Conservation (phyloP, 2,888 invertebrate species). For the Eilema caniola region DNA sequence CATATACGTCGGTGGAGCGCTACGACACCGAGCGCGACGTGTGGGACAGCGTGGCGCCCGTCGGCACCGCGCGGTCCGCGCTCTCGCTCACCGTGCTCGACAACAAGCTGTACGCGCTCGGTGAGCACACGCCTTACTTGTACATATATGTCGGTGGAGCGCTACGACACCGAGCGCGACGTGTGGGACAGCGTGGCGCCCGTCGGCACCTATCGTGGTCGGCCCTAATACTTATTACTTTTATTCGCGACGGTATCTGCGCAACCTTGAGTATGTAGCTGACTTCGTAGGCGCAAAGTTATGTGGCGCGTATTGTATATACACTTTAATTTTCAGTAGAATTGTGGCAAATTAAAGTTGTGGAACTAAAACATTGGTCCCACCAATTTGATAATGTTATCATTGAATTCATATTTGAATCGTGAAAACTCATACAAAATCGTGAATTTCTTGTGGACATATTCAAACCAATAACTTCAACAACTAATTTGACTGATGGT, state of each 20-base stretch:
- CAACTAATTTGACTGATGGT: neutral
- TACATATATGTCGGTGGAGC: conserved; percentile 96
- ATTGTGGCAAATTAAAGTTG: too few species aligned
- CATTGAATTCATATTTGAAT: too few species aligned
- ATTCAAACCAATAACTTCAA: neutral
- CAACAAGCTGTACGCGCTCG: conserved; percentile 95
- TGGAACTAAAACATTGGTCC: too few species aligned
- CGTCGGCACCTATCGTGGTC: conserved; percentile 94
- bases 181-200: conserved; percentile 92
- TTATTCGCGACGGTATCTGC: too few species aligned
- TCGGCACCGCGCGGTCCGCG: conserved; percentile 94
- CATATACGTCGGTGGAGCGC: conserved; percentile 94
- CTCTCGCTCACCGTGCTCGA: conserved; percentile 95
- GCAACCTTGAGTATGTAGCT: too few species aligned
- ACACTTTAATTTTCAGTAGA: too few species aligned
- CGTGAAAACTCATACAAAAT: neutral
- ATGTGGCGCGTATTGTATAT: too few species aligned
- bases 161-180: conserved; percentile 94
- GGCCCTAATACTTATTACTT: too few species aligned
- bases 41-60: conserved; percentile 93
- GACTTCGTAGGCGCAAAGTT: too few species aligned
- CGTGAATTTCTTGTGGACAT: neutral
- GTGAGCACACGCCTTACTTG: conserved; percentile 55
- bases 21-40: conserved; percentile 94
- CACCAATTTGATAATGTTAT: too few species aligned